These are phyloP conservation scores for Alca torda DNA, from an alignment of 2,797 vertebrate species.

Conservation along the genomic window DNA sequence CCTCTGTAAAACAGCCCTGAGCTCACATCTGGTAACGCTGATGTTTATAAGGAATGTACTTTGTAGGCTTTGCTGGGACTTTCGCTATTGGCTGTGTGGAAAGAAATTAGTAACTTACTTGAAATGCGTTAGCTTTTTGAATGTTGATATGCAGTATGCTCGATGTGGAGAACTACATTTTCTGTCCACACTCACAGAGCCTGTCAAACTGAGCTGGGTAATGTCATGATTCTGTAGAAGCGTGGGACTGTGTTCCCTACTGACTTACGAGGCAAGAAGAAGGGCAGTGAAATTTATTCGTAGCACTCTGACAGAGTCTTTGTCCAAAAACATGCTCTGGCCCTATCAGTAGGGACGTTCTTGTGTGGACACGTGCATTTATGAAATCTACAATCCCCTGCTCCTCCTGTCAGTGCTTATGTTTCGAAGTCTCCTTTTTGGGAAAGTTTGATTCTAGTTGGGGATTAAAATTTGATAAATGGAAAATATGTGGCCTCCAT, in stretches of 20 bases:
- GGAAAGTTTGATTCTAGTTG: background rate
- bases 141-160: background rate
- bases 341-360: background rate
- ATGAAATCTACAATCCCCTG: background rate
- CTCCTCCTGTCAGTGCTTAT: background rate
- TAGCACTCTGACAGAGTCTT: background rate
- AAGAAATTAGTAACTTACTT: background rate
- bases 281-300: background rate
- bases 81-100: background rate
- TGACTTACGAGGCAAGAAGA: accelerated
- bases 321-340: background rate
- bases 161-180: background rate
- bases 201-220: background rate
- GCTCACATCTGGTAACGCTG: background rate
- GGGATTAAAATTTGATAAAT: background rate
- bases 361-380: background rate
- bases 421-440: background rate
- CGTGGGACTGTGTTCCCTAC: background rate
- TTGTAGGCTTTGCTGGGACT: background rate
- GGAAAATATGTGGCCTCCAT: background rate
- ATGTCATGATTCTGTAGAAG: background rate
- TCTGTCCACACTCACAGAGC: background rate
- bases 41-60: background rate
- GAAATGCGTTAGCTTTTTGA: background rate
- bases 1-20: background rate